These are phyloP conservation scores for Ophion slaviceki DNA, from an alignment of 2,888 invertebrate genomes.

Conservation along the genomic window DNA sequence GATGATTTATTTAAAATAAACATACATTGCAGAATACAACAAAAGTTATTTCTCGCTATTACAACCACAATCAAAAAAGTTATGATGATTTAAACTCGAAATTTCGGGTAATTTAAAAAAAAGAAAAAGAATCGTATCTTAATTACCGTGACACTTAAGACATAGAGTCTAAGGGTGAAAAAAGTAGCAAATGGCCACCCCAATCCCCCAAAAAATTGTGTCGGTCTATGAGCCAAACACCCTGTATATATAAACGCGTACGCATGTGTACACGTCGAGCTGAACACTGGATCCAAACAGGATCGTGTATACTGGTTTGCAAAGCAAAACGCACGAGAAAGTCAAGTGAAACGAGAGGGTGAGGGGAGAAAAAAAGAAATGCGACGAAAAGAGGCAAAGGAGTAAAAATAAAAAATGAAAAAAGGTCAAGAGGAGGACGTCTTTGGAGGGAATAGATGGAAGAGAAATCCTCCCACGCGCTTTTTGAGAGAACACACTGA, in stretches of 20 bases:
- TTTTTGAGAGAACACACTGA: constrained; percentile 62
- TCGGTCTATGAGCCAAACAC: too few relatives aligned
- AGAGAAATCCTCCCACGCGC: constrained; percentile 80
- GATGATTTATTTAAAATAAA: too few relatives aligned
- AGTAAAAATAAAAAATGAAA: constrained; percentile 64
- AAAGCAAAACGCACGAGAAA: constrained; percentile 25
- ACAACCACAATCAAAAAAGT: too few relatives aligned
- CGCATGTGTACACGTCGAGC: not conserved
- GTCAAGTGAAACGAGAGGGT: constrained; percentile 38
- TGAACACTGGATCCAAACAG: constrained; percentile 17
- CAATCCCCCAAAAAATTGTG: too few relatives aligned
- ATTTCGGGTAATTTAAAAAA: too few relatives aligned
- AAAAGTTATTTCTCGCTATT: too few relatives aligned
- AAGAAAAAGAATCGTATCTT: too few relatives aligned
- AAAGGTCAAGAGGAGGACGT: constrained; percentile 43
- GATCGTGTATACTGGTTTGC: constrained; percentile 43
- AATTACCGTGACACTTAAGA: too few relatives aligned
- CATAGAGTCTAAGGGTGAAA: too few relatives aligned
- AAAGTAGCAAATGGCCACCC: too few relatives aligned
- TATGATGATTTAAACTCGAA: too few relatives aligned
- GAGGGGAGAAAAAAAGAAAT: constrained; percentile 39
- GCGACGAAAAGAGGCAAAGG: constrained; percentile 51
- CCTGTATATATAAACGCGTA: not conserved
- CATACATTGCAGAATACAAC: too few relatives aligned
- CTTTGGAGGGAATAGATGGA: constrained; percentile 65